These are phyloP conservation scores for Nymphalis urticae DNA, from an alignment of 2,888 invertebrate species.

Conservation along the genomic window DNA sequence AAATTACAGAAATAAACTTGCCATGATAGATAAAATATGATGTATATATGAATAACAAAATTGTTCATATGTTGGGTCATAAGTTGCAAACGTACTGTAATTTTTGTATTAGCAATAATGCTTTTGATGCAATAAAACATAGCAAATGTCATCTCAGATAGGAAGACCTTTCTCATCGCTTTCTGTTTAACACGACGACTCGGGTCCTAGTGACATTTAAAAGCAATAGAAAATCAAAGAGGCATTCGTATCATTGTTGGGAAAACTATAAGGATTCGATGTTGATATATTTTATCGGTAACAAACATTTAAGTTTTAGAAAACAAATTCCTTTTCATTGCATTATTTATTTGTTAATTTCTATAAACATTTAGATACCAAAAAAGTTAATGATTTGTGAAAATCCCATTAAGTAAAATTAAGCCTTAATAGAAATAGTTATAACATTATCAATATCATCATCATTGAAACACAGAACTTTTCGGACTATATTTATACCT, in stretches of 20 bases:
- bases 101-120: conserved; percentile 8
- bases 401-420: too few species aligned
- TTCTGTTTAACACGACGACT: conserved; percentile 44
- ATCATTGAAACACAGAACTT: too few species aligned
- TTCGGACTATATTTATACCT: too few species aligned
- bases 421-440: too few species aligned
- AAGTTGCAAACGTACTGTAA: neutral
- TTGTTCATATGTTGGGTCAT: neutral
- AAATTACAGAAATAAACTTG: conserved; percentile 9
- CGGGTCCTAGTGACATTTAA: conserved; percentile 69
- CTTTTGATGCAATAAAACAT: conserved; percentile 23
- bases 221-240: conserved; percentile 55
- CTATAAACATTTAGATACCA: too few species aligned
- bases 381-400: too few species aligned
- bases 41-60: neutral
- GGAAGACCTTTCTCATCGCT: conserved; percentile 34
- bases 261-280: conserved; percentile 30
- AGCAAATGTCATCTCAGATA: conserved; percentile 36
- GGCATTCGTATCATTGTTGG: conserved; percentile 46
- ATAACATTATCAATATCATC: too few species aligned
- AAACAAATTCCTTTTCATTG: neutral
- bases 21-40: conserved; percentile 1
- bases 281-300: conserved; percentile 30
- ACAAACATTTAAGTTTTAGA: neutral
- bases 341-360: neutral